These are phyloP conservation scores for Cotesia chilonis DNA, from an alignment of 1,140 invertebrate genomes.

Conservation along the genomic window DNA sequence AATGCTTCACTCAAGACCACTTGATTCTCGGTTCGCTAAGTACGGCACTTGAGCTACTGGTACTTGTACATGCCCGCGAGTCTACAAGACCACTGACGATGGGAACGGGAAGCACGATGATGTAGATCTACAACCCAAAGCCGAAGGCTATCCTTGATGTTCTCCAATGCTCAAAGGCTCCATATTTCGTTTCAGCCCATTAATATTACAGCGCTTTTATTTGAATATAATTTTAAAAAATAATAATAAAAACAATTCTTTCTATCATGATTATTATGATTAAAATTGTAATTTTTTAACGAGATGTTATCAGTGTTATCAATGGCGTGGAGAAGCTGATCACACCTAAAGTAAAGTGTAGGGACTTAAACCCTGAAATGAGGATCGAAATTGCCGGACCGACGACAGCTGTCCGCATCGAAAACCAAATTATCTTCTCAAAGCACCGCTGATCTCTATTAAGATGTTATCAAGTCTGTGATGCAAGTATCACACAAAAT, in stretches of 20 bases:
- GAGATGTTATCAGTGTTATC: too few relatives aligned
- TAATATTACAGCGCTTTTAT: too few relatives aligned
- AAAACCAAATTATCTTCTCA: constrained; percentile 64
- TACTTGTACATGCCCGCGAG: constrained; percentile 23
- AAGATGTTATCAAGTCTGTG: constrained; percentile 60
- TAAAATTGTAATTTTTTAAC: too few relatives aligned
- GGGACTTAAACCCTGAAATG: neutral
- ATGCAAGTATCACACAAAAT: constrained; percentile 39
- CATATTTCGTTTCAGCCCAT: neutral
- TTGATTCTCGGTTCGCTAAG: constrained; percentile 49
- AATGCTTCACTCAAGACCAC: constrained; percentile 52
- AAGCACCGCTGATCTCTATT: constrained; percentile 63
- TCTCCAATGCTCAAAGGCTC: neutral
- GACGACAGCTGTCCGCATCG: constrained; percentile 63
- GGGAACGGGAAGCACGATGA: neutral
- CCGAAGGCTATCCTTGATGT: neutral
- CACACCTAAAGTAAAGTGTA: constrained; percentile 6
- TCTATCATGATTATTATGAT: too few relatives aligned
- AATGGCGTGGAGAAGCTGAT: too few relatives aligned
- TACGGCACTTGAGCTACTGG: constrained; percentile 46
- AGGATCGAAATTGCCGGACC: constrained; percentile 11
- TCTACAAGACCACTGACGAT: constrained; percentile 2
- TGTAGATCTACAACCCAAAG: too few relatives aligned
- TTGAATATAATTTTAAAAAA: too few relatives aligned
- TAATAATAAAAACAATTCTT: too few relatives aligned